A percentile compares a stretch with the other conserved stretches of the same genome.
phyloP scores from a whole-genome alignment of 2,797 vertebrate genomes.

The Malacoraja senta region DNA sequence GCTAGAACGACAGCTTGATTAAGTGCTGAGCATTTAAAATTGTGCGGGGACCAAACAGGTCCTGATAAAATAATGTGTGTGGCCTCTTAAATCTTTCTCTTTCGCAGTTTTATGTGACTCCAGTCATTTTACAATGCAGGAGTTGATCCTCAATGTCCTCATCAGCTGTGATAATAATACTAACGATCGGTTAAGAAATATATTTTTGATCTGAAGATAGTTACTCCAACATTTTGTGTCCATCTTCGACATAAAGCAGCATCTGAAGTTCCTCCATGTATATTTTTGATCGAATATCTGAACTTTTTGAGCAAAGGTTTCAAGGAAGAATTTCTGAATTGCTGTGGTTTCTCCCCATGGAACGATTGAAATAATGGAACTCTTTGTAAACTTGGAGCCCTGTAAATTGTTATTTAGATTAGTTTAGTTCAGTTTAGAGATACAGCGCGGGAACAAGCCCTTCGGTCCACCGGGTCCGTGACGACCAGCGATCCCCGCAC shows the following conservation, averaged over 20 bases:
- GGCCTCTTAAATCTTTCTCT: conserved; percentile 27
- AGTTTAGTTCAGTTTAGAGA: background rate
- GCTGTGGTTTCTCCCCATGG: background rate
- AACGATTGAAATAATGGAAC: background rate
- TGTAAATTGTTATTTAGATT: background rate
- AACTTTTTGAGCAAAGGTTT: background rate
- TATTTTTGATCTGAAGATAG: background rate
- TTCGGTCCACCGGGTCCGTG: no score
- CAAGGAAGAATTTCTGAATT: background rate
- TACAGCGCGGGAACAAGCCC: no score
- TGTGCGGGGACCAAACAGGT: background rate
- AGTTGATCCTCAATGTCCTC: background rate
- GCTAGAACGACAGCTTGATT: conserved; percentile 17
- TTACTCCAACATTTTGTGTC: no score
- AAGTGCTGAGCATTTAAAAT: background rate
- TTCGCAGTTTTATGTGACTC: conserved; percentile 9
- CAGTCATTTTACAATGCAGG: background rate
- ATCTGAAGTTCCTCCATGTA: no score
- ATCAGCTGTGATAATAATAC: background rate
- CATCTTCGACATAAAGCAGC: no score
- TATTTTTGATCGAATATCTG: background rate
- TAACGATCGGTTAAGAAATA: background rate
- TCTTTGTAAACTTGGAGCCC: background rate
- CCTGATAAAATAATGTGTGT: conserved; percentile 29
- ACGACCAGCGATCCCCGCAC: no score